Conservation (phyloP, 2,888 invertebrate species). For the Parelbella ahira region DNA sequence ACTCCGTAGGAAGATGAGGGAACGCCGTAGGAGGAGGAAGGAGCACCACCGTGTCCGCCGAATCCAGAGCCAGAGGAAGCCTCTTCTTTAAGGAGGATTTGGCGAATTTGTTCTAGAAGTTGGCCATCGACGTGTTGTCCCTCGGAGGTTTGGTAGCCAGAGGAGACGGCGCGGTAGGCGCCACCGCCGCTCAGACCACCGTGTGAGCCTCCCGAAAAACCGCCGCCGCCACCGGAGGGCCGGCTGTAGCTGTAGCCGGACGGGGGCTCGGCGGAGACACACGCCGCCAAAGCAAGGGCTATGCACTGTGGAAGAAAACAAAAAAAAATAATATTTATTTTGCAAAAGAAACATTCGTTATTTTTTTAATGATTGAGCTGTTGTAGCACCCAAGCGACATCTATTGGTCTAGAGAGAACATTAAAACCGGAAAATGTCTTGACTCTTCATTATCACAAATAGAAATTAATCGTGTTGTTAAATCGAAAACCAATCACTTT, state of each 20-base stretch:
- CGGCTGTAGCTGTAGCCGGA: conserved; percentile 88
- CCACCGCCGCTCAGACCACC: conserved; percentile 78
- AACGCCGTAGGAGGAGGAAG: conserved; percentile 83
- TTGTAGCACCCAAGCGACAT: no score
- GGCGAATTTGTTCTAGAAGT: conserved; percentile 90
- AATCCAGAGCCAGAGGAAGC: conserved; percentile 80
- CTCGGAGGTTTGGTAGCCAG: conserved; percentile 90
- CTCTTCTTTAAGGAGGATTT: conserved; percentile 91
- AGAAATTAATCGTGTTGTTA: no score
- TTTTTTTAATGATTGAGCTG: no score
- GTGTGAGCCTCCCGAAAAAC: conserved; percentile 57
- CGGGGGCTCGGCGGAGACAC: conserved; percentile 87
- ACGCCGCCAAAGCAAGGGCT: conserved; percentile 89
- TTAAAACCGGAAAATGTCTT: no score
- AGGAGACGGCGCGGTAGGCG: conserved; percentile 87
- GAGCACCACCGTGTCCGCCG: conserved; percentile 78
- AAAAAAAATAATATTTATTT: background rate
- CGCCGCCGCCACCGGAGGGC: conserved; percentile 72
- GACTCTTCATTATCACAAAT: no score
- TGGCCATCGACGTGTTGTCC: conserved; percentile 90
- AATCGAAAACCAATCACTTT: no score
- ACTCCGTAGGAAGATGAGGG: conserved; percentile 85
- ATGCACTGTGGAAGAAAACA: conserved; percentile 84
- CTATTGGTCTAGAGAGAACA: no score
- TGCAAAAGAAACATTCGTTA: no score